These are phyloP conservation scores for Mus spicilegus DNA, from an alignment of 2,113 vertebrate genomes.

Conservation along the genomic window DNA sequence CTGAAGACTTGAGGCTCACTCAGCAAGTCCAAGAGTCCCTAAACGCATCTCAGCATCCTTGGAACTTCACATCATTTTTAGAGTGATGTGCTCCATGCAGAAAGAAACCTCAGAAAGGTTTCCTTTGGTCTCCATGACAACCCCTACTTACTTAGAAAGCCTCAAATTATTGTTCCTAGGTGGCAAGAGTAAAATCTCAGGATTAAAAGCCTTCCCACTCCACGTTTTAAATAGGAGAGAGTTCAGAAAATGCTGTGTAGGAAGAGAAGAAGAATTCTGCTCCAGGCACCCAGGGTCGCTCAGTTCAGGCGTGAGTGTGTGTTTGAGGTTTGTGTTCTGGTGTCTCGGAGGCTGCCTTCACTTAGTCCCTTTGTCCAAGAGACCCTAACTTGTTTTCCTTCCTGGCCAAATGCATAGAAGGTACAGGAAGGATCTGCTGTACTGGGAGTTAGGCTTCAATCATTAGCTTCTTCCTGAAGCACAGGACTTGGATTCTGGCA, in stretches of 20 bases:
- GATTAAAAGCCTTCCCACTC: conserved; percentile 70
- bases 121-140: conserved; percentile 77
- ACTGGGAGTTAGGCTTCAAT: neutral
- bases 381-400: conserved; percentile 15
- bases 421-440: neutral
- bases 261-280: neutral
- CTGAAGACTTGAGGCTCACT: neutral
- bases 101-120: conserved; percentile 38
- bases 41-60: neutral
- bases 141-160: conserved; percentile 71
- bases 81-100: conserved; percentile 33
- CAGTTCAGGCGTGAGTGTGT: neutral
- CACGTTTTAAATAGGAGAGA: conserved; percentile 59
- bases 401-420: neutral
- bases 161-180: conserved; percentile 76
- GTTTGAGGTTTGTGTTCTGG: neutral
- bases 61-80: conserved; percentile 2
- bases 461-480: conserved; percentile 2
- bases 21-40: neutral
- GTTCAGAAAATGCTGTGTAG: neutral
- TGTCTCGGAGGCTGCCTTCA: neutral
- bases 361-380: conserved; percentile 31
- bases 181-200: conserved; percentile 68
- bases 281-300: neutral
- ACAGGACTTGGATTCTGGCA: conserved; percentile 32